These are phyloP conservation scores for Geophilus truncorum DNA, from an alignment of 2,888 invertebrate species.

Conservation along the genomic window DNA sequence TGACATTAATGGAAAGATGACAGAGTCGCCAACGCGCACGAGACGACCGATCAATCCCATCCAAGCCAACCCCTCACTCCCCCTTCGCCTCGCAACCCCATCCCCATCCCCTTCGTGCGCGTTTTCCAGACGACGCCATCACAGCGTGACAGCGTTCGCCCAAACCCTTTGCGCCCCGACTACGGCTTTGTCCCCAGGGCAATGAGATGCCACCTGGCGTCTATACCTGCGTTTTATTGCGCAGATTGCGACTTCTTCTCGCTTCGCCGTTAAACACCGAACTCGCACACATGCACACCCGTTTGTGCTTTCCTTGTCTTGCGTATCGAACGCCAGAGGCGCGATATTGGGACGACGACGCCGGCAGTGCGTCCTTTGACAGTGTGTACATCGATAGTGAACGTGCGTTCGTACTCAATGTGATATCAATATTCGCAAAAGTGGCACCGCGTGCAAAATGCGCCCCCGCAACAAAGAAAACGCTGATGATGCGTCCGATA, in stretches of 20 bases:
- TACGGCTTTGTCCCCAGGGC: background rate
- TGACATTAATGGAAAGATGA: conserved; percentile 20
- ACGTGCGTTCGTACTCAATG: conserved; percentile 28
- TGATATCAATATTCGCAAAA: conserved; percentile 30
- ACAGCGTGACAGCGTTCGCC: conserved; percentile 13
- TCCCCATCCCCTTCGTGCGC: background rate
- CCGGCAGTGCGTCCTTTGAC: conserved; percentile 8
- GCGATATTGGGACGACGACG: conserved; percentile 16
- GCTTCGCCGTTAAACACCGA: background rate
- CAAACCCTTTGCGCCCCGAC: conserved; percentile 1
- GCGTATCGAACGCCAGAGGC: conserved; percentile 11
- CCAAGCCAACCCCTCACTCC: background rate
- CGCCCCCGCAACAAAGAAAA: conserved; percentile 29
- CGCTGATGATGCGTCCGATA: conserved; percentile 28
- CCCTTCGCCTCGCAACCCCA: background rate
- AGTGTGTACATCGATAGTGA: conserved; percentile 30
- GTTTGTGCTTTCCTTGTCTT: conserved; percentile 2
- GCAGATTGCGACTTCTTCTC: conserved; percentile 15
- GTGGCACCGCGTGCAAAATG: conserved; percentile 13
- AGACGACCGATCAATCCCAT: conserved; percentile 16
- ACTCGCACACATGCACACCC: background rate
- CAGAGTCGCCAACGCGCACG: conserved; percentile 11
- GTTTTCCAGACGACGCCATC: conserved; percentile 8
- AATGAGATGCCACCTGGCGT: conserved; percentile 16
- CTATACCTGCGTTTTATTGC: conserved; percentile 10